Base-by-base conservation (phyloP, 1,140 invertebrate species). In the Drosophila mayri region DNA sequence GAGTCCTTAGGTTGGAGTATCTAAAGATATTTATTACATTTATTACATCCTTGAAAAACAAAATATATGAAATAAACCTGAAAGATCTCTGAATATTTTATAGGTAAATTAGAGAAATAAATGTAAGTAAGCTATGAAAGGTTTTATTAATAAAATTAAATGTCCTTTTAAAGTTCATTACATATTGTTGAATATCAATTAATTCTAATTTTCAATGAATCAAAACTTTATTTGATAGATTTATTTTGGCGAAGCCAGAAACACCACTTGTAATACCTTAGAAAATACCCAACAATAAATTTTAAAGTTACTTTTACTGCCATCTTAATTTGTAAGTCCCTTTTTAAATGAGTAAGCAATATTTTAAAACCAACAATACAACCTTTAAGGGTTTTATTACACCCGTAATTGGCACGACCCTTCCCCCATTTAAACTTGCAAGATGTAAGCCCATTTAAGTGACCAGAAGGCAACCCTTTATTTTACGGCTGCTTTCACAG, bases 311-410 rank as follows among this genome's bases (percentile, higher is more conserved):
- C 52, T 16, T 55, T 55, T 55, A 55, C 37, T 38, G 20, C 14
- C 52, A 3, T 38, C 35, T 25, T 55, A 55, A 55, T 55, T 55
- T 55, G 35, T 55, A 38, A 38, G 20, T 7, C 52, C 50, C 35
- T 22, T 25, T 38, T 38, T 22, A 55, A 55, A 55, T 55, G 52
- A 38, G 52, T 55, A 38, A 55, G 35, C 52, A 55, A 55, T 38
- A 38, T 38, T 55, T 38, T 16, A 38, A 38, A 55, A 38, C 20
- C 47, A 38, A 38, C 52, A 55, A 38, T 54, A 55, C 35, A 55
- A n/a, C 50, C 20, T n/a, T 11, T 38, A 20, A 4, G 20, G 35
- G 20, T 25, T 55, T 55, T 38, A 55, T 55, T 55, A 38, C 52
- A n/a, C 35, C 20, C 14, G 14, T 55, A 55, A 55, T 55, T 55